Conservation (phyloP, 2,888 invertebrate genomes). For the Clivina fossor region DNA sequence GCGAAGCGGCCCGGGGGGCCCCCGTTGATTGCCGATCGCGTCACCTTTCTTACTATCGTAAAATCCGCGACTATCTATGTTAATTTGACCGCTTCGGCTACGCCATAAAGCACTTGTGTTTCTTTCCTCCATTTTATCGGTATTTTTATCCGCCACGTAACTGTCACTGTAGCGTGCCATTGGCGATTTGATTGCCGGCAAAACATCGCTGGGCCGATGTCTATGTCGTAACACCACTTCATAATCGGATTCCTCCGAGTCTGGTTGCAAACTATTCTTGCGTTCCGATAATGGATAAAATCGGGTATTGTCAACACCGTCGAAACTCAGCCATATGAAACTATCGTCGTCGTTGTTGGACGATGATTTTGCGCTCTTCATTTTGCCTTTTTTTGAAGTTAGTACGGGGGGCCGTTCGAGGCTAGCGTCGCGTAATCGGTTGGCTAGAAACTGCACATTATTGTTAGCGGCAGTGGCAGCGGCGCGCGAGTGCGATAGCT, state of each 20-base stretch:
- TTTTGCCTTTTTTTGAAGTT: too few species aligned
- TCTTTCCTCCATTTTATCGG: neutral
- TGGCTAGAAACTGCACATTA: conserved; percentile 19
- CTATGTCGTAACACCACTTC: too few species aligned
- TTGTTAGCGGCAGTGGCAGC: neutral
- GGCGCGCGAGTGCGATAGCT: conserved; percentile 44
- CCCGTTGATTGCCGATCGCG: conserved; percentile 5
- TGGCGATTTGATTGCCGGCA: conserved; percentile 35
- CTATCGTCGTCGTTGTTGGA: neutral
- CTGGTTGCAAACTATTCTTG: too few species aligned
- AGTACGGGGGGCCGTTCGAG: neutral
- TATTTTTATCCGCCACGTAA: conserved; percentile 42
- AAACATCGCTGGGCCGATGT: too few species aligned
- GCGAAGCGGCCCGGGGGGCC: neutral
- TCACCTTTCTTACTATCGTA: conserved; percentile 13
- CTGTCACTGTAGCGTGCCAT: conserved; percentile 50
- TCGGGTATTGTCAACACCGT: neutral
- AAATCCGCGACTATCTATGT: neutral
- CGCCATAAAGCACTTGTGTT: neutral
- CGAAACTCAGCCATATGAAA: neutral
- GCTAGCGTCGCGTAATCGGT: conserved; percentile 5
- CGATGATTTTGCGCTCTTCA: conserved; percentile 31
- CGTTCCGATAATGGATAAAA: too few species aligned
- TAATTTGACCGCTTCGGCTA: conserved; percentile 6
- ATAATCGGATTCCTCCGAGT: too few species aligned